Evolutionary conservation across 2,113 vertebrate species (phyloP), one percentile per base, ranked within the genome.

Genomic region (Rhea americana): DNA sequence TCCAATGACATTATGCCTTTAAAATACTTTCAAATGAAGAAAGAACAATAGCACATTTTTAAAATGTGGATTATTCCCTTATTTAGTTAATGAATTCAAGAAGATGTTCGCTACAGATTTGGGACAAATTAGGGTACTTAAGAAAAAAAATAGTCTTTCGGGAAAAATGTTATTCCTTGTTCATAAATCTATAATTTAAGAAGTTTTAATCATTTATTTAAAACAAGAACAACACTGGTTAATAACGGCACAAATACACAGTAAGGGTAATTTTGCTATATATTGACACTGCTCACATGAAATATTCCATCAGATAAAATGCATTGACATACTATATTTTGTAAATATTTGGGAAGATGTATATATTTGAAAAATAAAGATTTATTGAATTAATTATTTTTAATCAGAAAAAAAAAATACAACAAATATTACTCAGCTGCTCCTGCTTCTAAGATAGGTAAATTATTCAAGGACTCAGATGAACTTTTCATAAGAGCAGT

Each of bases 21-120:
- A 21, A 75, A 79, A 58, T 39, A 1, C 4, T 79, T 73, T 18
- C 18, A 67, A 73, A 68, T 7, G 16, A 62, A 71, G 21, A 68
- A 10, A 78, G 53, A 68, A 18, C 7, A 63, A 28, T 13, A 35
- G 0, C 2, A 39, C 3, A 19, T 19, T 56, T 84, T n/a, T 0
- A 37, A 89, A 20, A 53, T 30, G 1, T 30, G 37, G 26, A 71
- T 47, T 78, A 67, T 43, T 39, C 4, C 5, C 7, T 11, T 67
- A 53, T 10, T 56, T 56, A 56, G 55, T 43, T 37, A 9, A 68
- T 50, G 16, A 76, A 73, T 80, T 65, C 11, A 53, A 56, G 5
- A 53, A 56, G 5, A 5, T 37, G 3, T 61, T 85, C 43, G 41
- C 5, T 68, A 26, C 65, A 72, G 53, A 45, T 61, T 67, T 50